These are phyloP conservation scores for Drosophila rhopaloa DNA, from an alignment of 1,140 invertebrate species.

Conservation along the genomic window DNA sequence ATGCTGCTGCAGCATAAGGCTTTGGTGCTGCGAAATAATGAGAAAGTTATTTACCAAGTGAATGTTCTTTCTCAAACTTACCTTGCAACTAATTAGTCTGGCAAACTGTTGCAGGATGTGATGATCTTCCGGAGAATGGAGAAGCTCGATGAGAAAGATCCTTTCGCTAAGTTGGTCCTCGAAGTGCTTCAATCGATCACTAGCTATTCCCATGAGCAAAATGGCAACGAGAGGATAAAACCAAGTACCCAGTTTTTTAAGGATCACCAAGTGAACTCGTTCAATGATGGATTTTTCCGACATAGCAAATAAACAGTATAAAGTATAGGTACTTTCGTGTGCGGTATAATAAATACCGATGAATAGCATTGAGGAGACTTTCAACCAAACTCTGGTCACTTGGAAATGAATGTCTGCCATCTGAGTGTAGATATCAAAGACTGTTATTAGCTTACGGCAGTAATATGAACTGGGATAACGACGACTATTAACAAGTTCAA, in stretches of 20 bases:
- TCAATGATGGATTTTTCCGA: background rate
- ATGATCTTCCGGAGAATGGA: background rate
- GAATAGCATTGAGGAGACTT: conserved; percentile 17
- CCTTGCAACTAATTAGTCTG: conserved; percentile 23
- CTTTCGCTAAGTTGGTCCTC: conserved; percentile 9
- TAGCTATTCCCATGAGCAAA: conserved; percentile 15
- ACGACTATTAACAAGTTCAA: background rate
- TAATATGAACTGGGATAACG: background rate
- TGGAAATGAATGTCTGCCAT: background rate
- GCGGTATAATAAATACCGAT: conserved; percentile 17
- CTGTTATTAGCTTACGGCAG: background rate
- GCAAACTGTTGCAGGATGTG: conserved; percentile 3
- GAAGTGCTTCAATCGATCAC: conserved; percentile 23
- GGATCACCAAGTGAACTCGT: conserved; percentile 3
- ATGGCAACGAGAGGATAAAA: conserved; percentile 13
- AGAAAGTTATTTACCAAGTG: background rate
- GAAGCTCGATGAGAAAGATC: conserved; percentile 17
- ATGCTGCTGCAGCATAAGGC: conserved; percentile 13
- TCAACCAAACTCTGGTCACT: conserved; percentile 24
- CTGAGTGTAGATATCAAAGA: conserved; percentile 15
- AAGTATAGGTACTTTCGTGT: conserved; percentile 16
- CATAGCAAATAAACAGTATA: conserved; percentile 17
- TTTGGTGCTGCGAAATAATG: background rate
- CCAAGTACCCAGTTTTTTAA: conserved; percentile 17
- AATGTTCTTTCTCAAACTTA: background rate